Evolutionary conservation across 2,113 vertebrate species (phyloP), one percentile per base, ranked within the genome.

Genomic region (Pseudopodoces humilis): DNA sequence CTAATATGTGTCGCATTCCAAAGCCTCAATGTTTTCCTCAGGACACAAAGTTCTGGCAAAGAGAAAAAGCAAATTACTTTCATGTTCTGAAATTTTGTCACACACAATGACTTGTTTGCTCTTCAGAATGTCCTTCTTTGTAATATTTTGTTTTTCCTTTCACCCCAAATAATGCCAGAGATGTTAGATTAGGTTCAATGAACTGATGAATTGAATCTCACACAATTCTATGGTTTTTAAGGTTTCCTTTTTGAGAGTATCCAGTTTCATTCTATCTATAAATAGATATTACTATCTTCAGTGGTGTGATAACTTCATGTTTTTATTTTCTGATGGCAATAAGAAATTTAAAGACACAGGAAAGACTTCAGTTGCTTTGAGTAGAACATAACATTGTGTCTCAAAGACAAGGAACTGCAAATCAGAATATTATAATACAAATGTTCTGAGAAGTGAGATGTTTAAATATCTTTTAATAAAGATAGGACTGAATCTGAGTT

Each of bases 41-140:
- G 81, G 68, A 86, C 53, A 71, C 4, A 9, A 72, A 91, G 52
- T 62, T 30, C 70, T 95, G n/a, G 52, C 64, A 97, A 95, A 88
- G 30, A 90, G 50, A 79, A 90, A 83, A 69, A 87, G 30, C 7
- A 87, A 97, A 96, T 88, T 85, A 92, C 86, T 94, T 69, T 63
- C 41, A 74, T 69, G 47, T 86, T 87, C 91, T 25, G n/a, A 69
- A 44, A 68, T 83, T 94, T 89, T 53, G 23, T 63, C 24, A 69
- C 55, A 82, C 11, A 24, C 62, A 72, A 46, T 50, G 55, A 35
- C 19, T 93, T 79, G 58, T 88, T 94, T 88, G 24, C 27, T 86
- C 60, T 90, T 96, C 68, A 80, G 18, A 77, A 90, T 67, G 31
- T 70, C 64, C 85, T 95, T 74, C 35, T 80, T 75, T 14, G 4